phyloP scores from a whole-genome alignment of 2,113 vertebrate genomes.

The Lycaon pictus region DNA sequence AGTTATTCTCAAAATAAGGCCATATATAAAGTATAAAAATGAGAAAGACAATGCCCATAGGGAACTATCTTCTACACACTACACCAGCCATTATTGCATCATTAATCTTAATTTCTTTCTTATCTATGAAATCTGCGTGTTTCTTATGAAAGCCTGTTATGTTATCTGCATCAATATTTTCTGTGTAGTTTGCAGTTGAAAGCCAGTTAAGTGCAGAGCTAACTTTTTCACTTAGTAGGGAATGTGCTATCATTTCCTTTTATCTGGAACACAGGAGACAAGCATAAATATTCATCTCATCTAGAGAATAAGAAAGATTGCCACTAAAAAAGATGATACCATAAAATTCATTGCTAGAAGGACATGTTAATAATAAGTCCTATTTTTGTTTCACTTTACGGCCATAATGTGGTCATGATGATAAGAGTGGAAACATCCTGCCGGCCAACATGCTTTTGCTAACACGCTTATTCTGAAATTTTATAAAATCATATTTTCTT shows the following conservation, averaged over 20 bases:
- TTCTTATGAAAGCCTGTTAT: conserved; percentile 44
- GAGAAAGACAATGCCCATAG: conserved; percentile 59
- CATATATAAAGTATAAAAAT: conserved; percentile 80
- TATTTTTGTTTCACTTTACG: neutral
- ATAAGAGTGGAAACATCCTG: neutral
- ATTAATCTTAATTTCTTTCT: conserved; percentile 84
- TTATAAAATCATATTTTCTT: neutral
- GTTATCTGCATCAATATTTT: conserved; percentile 48
- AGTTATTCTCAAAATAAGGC: conserved; percentile 78
- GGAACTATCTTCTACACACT: neutral
- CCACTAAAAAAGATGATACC: neutral
- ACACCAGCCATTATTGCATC: conserved; percentile 74
- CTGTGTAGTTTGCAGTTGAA: neutral
- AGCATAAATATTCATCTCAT: neutral
- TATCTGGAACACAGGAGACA: neutral
- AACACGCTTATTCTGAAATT: conserved; percentile 37
- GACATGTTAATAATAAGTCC: neutral
- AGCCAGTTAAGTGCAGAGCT: neutral
- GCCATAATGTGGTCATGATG: neutral
- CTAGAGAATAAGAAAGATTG: neutral
- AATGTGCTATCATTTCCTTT: neutral
- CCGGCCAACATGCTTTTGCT: neutral
- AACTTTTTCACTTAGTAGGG: neutral
- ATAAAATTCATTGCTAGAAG: neutral
- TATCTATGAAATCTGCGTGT: conserved; percentile 66